A percentile compares a stretch with the other conserved stretches of the same genome.
These are phyloP conservation scores for Chelidonichthys spinosus DNA, from an alignment of 2,797 vertebrate genomes.

Conservation along the genomic window DNA sequence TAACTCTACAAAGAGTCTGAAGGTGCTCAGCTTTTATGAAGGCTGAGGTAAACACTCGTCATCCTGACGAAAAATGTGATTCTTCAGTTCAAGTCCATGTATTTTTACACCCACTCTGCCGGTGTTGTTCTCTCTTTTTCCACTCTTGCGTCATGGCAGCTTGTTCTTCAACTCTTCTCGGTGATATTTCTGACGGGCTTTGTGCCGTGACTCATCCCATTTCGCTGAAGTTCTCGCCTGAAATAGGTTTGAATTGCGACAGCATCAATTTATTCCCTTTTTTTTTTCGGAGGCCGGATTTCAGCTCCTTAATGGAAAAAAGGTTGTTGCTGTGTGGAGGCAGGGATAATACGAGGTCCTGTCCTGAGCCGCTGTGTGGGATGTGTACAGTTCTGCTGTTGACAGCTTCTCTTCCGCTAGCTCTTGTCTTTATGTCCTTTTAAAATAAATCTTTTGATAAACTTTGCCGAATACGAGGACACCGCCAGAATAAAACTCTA, in stretches of 20 bases:
- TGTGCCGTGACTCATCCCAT: constrained; percentile 64
- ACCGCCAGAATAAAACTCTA: not conserved
- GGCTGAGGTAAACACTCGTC: constrained; percentile 22
- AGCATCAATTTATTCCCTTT: constrained; percentile 41
- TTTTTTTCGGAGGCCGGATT: constrained; percentile 18
- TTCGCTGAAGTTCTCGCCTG: constrained; percentile 55
- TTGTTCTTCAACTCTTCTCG: constrained; percentile 50
- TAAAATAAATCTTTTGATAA: constrained; percentile 13
- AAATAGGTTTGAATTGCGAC: constrained; percentile 64
- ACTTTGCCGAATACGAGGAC: constrained; percentile 14
- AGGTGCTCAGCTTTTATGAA: constrained; percentile 4
- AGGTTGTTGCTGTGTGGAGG: constrained; percentile 29
- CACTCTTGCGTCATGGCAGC: constrained; percentile 58
- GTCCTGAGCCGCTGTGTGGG: constrained; percentile 41
- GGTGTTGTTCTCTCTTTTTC: constrained; percentile 40
- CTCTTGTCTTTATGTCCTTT: constrained; percentile 16
- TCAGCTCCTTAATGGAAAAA: constrained; percentile 53
- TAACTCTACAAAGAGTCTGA: not conserved
- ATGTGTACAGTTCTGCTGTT: constrained; percentile 25
- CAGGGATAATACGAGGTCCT: constrained; percentile 34
- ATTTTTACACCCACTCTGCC: constrained; percentile 56
- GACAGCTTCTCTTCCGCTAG: constrained; percentile 32
- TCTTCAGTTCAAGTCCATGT: constrained; percentile 18
- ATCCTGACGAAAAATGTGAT: constrained; percentile 23
- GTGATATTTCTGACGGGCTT: constrained; percentile 62